phyloP scores from a whole-genome alignment of 2,797 vertebrate genomes.

The Alectoris magna region DNA sequence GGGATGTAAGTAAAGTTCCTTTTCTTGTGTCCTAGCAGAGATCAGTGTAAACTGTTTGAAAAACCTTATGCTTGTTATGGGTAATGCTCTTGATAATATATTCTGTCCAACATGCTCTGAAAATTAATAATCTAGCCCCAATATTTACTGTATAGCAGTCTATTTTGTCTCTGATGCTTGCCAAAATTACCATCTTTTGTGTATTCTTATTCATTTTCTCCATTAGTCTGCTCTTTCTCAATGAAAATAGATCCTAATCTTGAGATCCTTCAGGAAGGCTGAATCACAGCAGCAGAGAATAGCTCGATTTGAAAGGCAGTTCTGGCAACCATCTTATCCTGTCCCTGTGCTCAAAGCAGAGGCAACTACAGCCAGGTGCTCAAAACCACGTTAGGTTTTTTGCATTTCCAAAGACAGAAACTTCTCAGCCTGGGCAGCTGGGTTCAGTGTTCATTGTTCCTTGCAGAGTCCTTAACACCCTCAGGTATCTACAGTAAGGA shows the following conservation, averaged over 20 bases:
- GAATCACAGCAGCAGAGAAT: neutral
- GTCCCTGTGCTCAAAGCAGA: neutral
- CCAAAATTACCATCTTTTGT: neutral
- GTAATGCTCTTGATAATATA: neutral
- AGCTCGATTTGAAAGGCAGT: neutral
- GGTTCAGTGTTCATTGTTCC: neutral
- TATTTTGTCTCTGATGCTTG: neutral
- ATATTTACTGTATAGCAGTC: neutral
- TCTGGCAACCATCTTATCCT: neutral
- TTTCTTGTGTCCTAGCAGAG: neutral
- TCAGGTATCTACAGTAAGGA: neutral
- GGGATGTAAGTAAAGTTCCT: neutral
- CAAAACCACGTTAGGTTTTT: neutral
- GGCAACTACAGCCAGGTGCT: neutral
- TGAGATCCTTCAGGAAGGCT: neutral
- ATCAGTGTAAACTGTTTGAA: neutral
- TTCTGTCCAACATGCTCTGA: neutral
- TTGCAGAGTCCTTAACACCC: neutral
- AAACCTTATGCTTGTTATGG: neutral
- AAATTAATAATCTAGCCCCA: neutral
- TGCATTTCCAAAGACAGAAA: neutral
- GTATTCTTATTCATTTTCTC: neutral
- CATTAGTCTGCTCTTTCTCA: neutral
- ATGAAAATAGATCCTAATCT: neutral
- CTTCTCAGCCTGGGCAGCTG: neutral